Conservation (phyloP, 2,888 invertebrate genomes). For the Hedychridium roseum region DNA sequence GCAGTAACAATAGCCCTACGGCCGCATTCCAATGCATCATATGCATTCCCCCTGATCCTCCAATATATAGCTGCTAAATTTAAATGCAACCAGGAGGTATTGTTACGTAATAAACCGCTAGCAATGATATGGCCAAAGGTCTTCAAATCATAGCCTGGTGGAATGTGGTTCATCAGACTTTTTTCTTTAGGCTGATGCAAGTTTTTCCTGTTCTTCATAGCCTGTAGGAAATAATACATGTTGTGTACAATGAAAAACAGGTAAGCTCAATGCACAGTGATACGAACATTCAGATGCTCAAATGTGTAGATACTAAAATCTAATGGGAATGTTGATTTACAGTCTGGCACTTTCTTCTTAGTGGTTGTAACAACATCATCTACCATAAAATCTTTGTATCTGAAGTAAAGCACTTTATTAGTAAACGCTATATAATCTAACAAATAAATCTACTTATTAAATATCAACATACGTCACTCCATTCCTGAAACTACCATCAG, state of each 20-base stretch:
- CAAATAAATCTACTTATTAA: constrained; percentile 45
- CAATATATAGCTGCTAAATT: constrained; percentile 83
- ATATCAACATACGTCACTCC: constrained; percentile 58
- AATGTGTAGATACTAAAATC: constrained; percentile 72
- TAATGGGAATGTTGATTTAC: constrained; percentile 69
- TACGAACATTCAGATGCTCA: constrained; percentile 69
- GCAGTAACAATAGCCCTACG: constrained; percentile 79
- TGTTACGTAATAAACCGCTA: constrained; percentile 71
- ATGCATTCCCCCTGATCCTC: constrained; percentile 77
- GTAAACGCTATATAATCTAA: constrained; percentile 53
- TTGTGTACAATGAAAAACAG: background rate
- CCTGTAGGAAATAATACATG: constrained; percentile 48
- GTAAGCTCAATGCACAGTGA: too few species aligned
- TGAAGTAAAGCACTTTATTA: too few species aligned
- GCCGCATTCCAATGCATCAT: constrained; percentile 82
- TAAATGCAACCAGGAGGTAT: constrained; percentile 80
- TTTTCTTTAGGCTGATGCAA: constrained; percentile 66
- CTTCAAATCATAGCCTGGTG: constrained; percentile 59
- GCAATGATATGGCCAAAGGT: constrained; percentile 73
- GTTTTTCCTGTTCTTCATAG: constrained; percentile 66
- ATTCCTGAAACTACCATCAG: constrained; percentile 68
- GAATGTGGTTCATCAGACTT: constrained; percentile 63
- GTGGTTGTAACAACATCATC: constrained; percentile 53
- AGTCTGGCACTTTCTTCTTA: constrained; percentile 68
- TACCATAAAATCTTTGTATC: constrained; percentile 44